Percentiles rank a stretch among this genome's conserved stretches.
Conservation (phyloP, 2,797 vertebrate species). For the Bradypodion ventrale region DNA sequence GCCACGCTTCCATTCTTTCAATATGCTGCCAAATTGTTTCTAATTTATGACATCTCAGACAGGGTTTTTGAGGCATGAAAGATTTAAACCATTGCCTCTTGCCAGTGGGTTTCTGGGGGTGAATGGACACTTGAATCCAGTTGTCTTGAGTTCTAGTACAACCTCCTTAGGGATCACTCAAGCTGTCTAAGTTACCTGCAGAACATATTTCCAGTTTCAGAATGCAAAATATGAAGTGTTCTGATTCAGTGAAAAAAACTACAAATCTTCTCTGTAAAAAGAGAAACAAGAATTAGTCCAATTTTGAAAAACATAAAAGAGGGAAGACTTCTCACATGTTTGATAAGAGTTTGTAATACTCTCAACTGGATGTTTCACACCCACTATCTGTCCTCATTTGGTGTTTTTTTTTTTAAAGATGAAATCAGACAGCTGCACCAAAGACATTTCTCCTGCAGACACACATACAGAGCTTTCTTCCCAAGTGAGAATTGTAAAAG, state of each 20-base stretch:
- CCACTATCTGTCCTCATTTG: background rate
- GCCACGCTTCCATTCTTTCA: too few species aligned
- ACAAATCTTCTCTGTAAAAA: conserved; percentile 7
- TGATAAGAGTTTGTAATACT: background rate
- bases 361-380: background rate
- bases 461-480: background rate
- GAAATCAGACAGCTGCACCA: conserved; percentile 1
- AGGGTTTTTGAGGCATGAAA: too few species aligned
- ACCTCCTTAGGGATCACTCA: conserved; percentile 16
- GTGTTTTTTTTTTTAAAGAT: background rate
- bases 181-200: conserved; percentile 34
- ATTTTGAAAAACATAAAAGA: background rate
- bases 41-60: too few species aligned
- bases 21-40: too few species aligned
- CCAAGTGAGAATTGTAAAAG: background rate
- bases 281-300: background rate
- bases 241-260: conserved; percentile 29
- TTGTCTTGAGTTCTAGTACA: too few species aligned
- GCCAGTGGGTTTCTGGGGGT: too few species aligned
- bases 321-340: background rate
- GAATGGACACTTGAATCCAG: too few species aligned
- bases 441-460: conserved; percentile 9
- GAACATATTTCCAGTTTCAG: conserved; percentile 31
- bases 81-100: too few species aligned
- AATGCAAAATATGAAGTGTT: conserved; percentile 36